These are phyloP conservation scores for Hirundo rustica DNA, from an alignment of 2,797 vertebrate species.

Conservation along the genomic window DNA sequence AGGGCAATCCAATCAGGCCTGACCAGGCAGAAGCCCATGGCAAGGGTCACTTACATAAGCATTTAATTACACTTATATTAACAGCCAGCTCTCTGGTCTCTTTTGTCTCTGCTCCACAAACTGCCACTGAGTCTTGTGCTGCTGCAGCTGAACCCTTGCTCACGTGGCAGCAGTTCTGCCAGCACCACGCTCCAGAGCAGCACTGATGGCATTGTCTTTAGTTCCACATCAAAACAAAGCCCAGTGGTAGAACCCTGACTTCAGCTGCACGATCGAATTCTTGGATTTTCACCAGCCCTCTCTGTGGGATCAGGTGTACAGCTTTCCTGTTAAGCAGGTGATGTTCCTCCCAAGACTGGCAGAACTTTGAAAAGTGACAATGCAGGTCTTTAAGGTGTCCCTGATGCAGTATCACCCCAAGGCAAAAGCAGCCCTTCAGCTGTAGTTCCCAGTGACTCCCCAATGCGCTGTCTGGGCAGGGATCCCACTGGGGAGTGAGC, in stretches of 20 bases:
- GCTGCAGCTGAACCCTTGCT: neutral
- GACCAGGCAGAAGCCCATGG: neutral
- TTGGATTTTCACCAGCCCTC: neutral
- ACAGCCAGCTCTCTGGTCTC: neutral
- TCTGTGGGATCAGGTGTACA: neutral
- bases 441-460: neutral
- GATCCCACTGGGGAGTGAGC: neutral
- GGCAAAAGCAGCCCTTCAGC: neutral
- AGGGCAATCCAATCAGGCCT: neutral
- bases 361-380: neutral
- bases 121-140: neutral
- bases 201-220: neutral
- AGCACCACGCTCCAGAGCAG: neutral
- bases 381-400: neutral
- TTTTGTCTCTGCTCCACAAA: neutral
- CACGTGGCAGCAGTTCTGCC: neutral
- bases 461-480: neutral
- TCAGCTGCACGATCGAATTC: neutral
- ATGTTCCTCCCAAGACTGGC: neutral
- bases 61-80: neutral
- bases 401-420: neutral
- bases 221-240: neutral
- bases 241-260: neutral
- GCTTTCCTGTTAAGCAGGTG: accelerated
- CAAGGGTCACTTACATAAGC: neutral